Evolutionary conservation across 2,113 vertebrate genomes (phyloP).

Genomic region (Poeciliopsis prolifica): DNA sequence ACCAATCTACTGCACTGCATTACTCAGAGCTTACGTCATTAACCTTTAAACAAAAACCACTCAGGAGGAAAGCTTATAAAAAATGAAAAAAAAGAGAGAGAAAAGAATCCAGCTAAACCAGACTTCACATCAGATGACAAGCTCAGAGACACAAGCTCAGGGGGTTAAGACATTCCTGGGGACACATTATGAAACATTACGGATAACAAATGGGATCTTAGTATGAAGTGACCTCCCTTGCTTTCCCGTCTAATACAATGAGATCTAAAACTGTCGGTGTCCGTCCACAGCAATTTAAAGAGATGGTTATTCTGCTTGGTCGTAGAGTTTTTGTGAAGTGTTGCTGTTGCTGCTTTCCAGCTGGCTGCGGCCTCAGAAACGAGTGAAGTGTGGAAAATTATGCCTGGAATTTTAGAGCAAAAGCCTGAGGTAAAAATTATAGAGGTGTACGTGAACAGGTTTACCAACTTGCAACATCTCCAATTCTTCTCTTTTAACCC

Average conservation of each 20-base stretch:
- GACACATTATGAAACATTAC: conserved; percentile 15
- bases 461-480: background rate
- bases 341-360: background rate
- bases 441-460: background rate
- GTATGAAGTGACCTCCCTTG: background rate
- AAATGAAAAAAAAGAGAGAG: conserved; percentile 8
- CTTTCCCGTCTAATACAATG: background rate
- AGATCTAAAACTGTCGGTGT: background rate
- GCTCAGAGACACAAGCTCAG: conserved; percentile 19
- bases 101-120: conserved; percentile 46
- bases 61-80: conserved; percentile 23
- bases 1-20: background rate
- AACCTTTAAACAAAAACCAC: conserved; percentile 3
- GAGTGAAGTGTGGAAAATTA: background rate
- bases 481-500: background rate
- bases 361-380: background rate
- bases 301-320: background rate
- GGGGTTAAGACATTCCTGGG: conserved; percentile 17
- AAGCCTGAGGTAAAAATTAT: background rate
- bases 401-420: conserved; percentile 6
- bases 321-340: conserved; percentile 26
- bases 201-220: conserved; percentile 1
- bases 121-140: conserved; percentile 47
- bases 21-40: conserved; percentile 21
- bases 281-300: background rate